Percentiles rank a stretch among this genome's conserved stretches.
Evolutionary conservation across 2,888 invertebrate species (phyloP).

Genomic region (Ormyrus thymus): DNA sequence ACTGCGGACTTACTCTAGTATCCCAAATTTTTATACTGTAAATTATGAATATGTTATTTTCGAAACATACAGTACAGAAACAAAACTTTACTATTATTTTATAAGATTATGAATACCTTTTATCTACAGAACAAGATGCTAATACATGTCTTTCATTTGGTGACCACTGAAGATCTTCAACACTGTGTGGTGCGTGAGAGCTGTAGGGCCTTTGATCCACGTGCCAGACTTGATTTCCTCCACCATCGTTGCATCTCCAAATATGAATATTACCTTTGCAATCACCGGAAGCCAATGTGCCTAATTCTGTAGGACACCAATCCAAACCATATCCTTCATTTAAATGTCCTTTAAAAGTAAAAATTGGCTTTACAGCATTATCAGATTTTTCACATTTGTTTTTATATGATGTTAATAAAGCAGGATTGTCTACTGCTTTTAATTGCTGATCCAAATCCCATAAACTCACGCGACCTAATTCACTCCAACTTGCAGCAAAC

Average conservation of each 20-base stretch:
- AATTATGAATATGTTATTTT: constrained; percentile 41
- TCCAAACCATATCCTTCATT: constrained; percentile 96
- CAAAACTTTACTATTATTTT: constrained; percentile 20
- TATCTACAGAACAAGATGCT: constrained; percentile 92
- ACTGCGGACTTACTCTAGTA: constrained; percentile 87
- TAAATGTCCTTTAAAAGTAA: constrained; percentile 92
- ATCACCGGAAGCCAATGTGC: constrained; percentile 94
- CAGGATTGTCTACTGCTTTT: constrained; percentile 85
- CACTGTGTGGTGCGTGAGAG: constrained; percentile 91
- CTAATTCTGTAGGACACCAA: constrained; percentile 89
- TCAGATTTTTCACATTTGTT: constrained; percentile 76
- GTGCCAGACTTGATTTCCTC: constrained; percentile 80
- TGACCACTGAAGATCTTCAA: constrained; percentile 99
- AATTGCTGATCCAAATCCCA: constrained; percentile 92
- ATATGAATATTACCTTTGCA: constrained; percentile 94
- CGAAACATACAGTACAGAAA: neutral
- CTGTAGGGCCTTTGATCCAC: constrained; percentile 92
- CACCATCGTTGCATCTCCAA: constrained; percentile 88
- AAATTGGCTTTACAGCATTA: constrained; percentile 82
- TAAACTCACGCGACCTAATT: constrained; percentile 92
- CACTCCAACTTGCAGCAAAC: constrained; percentile 96
- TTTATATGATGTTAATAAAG: constrained; percentile 80
- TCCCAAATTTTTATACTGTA: constrained; percentile 95
- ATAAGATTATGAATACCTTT: constrained; percentile 75
- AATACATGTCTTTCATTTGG: constrained; percentile 94